A percentile compares a stretch with the other conserved stretches of the same genome.
Evolutionary conservation across 2,888 invertebrate genomes (phyloP).

Genomic region (Geotrupes spiniger): DNA sequence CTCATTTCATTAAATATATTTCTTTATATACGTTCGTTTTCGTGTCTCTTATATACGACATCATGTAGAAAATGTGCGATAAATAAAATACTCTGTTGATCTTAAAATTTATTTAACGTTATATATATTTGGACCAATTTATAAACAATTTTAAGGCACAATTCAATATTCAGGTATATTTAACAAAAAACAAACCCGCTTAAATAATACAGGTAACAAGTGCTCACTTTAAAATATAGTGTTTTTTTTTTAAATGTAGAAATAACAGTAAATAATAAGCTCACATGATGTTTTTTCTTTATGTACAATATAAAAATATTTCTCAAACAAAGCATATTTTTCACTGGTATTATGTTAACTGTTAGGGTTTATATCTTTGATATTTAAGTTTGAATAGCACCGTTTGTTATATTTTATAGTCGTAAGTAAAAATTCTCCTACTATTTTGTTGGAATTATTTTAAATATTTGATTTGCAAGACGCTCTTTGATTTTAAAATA

Average conservation of each 20-base stretch:
- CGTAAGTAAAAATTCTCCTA: no score
- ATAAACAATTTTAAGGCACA: constrained; percentile 42
- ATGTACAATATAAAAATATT: constrained; percentile 10
- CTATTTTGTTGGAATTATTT: no score
- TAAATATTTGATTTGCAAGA: no score
- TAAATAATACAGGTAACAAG: constrained; percentile 38
- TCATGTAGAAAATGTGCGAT: constrained; percentile 11
- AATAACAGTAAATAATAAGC: constrained; percentile 10
- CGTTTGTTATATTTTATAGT: no score
- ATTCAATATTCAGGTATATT: constrained; percentile 38
- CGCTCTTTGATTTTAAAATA: no score
- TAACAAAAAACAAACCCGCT: constrained; percentile 34
- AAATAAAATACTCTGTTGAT: constrained; percentile 22
- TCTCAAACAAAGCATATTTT: constrained; percentile 11
- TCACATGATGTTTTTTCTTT: constrained; percentile 13
- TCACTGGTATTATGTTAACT: constrained; percentile 5
- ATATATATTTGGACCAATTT: constrained; percentile 33
- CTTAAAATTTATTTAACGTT: constrained; percentile 32
- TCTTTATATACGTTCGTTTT: constrained; percentile 21
- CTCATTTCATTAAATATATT: constrained; percentile 25
- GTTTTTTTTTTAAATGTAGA: constrained; percentile 7
- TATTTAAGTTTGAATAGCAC: no score
- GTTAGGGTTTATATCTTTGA: no score
- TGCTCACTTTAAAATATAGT: constrained; percentile 25
- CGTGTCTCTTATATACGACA: constrained; percentile 11